A percentile compares a stretch with the other conserved stretches of the same genome.
Evolutionary conservation across 2,113 vertebrate genomes (phyloP).

Genomic region (Chrysochloris asiatica): DNA sequence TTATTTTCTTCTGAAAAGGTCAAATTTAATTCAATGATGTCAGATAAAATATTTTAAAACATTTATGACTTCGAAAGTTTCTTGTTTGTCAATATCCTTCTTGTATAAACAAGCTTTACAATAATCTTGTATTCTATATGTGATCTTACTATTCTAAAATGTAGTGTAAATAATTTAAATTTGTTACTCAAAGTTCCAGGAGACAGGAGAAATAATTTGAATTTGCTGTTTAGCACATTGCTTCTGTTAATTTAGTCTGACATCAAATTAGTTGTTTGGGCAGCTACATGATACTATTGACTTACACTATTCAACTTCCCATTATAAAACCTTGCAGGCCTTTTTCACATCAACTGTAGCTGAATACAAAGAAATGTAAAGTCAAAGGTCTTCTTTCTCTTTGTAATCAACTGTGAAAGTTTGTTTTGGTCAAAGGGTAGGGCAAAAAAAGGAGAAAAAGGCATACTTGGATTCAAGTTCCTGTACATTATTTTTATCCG

Average conservation of each 20-base stretch:
- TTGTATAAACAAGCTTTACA: neutral
- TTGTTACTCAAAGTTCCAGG: neutral
- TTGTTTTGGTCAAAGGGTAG: neutral
- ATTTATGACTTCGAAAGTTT: neutral
- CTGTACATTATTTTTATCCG: neutral
- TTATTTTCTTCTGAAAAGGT: neutral
- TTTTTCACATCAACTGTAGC: neutral
- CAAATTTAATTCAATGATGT: neutral
- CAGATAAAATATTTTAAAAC: neutral
- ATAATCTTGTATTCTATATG: neutral
- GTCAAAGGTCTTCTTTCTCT: neutral
- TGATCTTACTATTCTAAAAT: neutral
- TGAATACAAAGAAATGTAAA: neutral
- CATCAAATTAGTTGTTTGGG: neutral
- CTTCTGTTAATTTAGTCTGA: constrained; percentile 37
- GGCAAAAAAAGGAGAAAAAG: neutral
- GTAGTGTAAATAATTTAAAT: neutral
- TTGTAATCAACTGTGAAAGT: constrained; percentile 6
- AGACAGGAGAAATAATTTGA: neutral
- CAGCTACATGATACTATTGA: neutral
- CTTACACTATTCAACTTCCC: constrained; percentile 37
- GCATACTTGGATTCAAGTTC: neutral
- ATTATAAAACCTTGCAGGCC: neutral
- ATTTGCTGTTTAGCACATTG: neutral
- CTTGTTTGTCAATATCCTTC: neutral